Evolutionary conservation across 35 echinoderm and acorn worm species (phyloP), one percentile per base, ranked within the genome.

Genomic region (Stichopus chloronotus): DNA sequence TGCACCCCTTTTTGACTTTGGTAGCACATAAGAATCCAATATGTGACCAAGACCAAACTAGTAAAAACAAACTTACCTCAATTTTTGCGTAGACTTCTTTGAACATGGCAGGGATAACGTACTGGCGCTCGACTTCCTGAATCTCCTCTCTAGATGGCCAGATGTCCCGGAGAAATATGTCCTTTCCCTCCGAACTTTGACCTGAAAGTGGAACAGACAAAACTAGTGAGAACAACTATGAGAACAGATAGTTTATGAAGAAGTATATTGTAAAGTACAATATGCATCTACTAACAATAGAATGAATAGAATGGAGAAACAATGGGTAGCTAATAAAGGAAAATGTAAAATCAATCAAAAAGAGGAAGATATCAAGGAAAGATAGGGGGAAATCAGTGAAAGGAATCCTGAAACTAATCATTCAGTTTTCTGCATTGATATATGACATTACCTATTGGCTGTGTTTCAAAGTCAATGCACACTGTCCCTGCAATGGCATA

Each of bases 91-190:
- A 99, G 24, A 99, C 97, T 65, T 99, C 97, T 88, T 99, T 89
- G 91, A 99, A 99, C 97, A 99, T 99, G 59, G 93, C 95, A 14
- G 97, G 97, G 87, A 99, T 99, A 53, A 99, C 97, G 92, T 92
- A 94, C 90, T 96, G 60, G 22, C 92, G 94, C 94, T 99, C 97
- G 19, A 99, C 95, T 83, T 95, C 95, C 22, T 99, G 97, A 21
- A 99, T 93, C 79, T 96, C 97, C 16, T 94, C 89, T 55, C 97
- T 93, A 13, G 81, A 89, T 78, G 97, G 97, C 97, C 97, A 99
- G 79, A 99, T 96, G 52, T 99, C 97, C 13, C 95, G 77, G 4
- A 99, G 94, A 82, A 99, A 99, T 55, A 99, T 71, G 59, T 96
- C 94, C 59, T 96, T 96, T 9, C 97, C 97, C 43, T 99, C 97